Percentiles rank a stretch among this genome's conserved stretches.
Conservation (phyloP, 2,113 vertebrate species). For the Saimiri boliviensis region DNA sequence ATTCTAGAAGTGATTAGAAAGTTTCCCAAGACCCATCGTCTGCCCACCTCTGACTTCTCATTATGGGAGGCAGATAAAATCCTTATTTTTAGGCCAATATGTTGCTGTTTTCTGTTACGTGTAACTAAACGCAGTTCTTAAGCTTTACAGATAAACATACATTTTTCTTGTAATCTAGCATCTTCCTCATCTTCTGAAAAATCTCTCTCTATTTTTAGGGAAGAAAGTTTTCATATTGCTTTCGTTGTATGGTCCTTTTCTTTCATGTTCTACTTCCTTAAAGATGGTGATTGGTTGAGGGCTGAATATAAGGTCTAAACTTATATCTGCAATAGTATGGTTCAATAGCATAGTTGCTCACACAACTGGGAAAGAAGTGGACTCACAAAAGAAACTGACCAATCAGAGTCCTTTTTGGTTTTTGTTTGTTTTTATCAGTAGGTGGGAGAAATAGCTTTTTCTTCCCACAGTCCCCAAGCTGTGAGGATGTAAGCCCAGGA, state of each 20-base stretch:
- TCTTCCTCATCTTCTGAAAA: neutral
- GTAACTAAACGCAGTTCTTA: neutral
- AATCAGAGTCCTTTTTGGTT: neutral
- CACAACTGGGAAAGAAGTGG: neutral
- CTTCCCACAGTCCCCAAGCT: neutral
- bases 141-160: neutral
- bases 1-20: neutral
- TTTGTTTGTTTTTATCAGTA: neutral
- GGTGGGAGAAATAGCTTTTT: neutral
- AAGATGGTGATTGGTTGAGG: neutral
- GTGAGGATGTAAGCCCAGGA: neutral
- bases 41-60: neutral
- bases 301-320: neutral
- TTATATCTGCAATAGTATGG: too few relatives aligned
- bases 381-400: neutral
- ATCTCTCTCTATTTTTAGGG: neutral
- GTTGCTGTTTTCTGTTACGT: slow-evolving; percentile 16
- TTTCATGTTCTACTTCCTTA: neutral
- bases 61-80: neutral
- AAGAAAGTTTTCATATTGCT: neutral
- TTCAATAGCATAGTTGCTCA: neutral
- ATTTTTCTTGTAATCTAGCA: neutral
- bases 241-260: neutral
- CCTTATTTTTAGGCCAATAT: neutral
- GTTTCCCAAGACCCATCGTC: neutral